phyloP scores from a whole-genome alignment of 2,888 invertebrate species.

The Tipula helvola region DNA sequence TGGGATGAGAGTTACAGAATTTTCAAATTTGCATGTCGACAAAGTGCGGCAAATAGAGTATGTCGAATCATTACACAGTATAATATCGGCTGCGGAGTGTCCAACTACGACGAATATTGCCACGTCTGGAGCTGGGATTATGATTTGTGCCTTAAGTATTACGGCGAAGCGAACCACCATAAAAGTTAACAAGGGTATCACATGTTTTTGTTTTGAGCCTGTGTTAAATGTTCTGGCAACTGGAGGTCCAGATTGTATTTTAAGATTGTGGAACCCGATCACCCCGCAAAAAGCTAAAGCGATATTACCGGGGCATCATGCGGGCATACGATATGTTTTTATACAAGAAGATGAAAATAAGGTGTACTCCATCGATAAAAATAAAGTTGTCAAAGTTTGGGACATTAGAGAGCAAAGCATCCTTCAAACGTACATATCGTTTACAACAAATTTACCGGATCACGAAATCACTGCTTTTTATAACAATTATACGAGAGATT shows the following conservation, averaged over 20 bases:
- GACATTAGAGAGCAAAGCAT: slow-evolving; percentile 52
- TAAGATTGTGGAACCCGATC: slow-evolving; percentile 71
- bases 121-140: slow-evolving; percentile 33
- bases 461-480: slow-evolving; percentile 49
- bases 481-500: slow-evolving; percentile 50
- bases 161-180: slow-evolving; percentile 33
- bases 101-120: slow-evolving; percentile 14
- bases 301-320: slow-evolving; percentile 55
- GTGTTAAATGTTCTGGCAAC: slow-evolving; percentile 47
- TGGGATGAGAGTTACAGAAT: slow-evolving; percentile 41
- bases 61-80: slow-evolving; percentile 49
- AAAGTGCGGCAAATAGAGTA: slow-evolving; percentile 60
- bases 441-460: slow-evolving; percentile 48
- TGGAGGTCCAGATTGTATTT: slow-evolving; percentile 62
- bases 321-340: slow-evolving; percentile 51
- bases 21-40: slow-evolving; percentile 46
- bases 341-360: slow-evolving; percentile 52
- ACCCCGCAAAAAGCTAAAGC: slow-evolving; percentile 52
- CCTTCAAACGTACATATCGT: slow-evolving; percentile 52
- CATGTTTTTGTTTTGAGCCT: slow-evolving; percentile 49
- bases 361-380: slow-evolving; percentile 59
- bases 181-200: slow-evolving; percentile 38
- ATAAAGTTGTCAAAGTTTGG: slow-evolving; percentile 62
- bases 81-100: slow-evolving; percentile 56
- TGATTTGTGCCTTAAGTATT: slow-evolving; percentile 46